phyloP scores from a whole-genome alignment of 2,797 vertebrate species.

The Echiichthys vipera region DNA sequence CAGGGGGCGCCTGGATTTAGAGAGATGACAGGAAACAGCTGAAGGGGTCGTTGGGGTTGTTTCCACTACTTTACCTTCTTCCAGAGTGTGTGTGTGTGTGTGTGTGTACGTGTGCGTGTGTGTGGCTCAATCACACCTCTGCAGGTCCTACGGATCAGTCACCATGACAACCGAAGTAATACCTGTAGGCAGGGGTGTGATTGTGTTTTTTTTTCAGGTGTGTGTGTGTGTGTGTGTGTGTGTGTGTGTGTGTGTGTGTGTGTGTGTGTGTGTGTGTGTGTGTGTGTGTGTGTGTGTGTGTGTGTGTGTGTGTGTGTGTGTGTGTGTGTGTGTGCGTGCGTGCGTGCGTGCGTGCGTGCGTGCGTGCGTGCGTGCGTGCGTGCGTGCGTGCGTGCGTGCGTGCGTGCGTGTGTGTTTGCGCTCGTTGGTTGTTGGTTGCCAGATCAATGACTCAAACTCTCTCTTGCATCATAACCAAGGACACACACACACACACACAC shows the following conservation, averaged over 20 bases:
- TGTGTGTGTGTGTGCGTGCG: neutral
- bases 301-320: conserved; percentile 28
- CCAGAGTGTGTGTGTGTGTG: no score
- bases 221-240: conserved; percentile 32
- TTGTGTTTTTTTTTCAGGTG: no score
- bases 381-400: conserved; percentile 30
- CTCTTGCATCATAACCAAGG: conserved; percentile 52
- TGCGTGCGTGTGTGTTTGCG: neutral
- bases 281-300: conserved; percentile 14
- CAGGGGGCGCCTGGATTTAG: no score
- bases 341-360: conserved; percentile 12
- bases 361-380: conserved; percentile 25
- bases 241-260: conserved; percentile 1
- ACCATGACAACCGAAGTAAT: conserved; percentile 44
- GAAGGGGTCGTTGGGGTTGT: no score
- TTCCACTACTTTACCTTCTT: no score
- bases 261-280: no score
- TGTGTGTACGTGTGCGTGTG: no score
- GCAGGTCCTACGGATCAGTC: conserved; percentile 16
- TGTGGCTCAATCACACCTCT: no score
- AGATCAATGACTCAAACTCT: conserved; percentile 54
- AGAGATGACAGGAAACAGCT: no score
- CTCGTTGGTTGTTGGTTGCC: conserved; percentile 34
- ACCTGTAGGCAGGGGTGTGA: conserved; percentile 50
- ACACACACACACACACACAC: conserved; percentile 15